Evolutionary conservation across 2,113 vertebrate species (phyloP).

Genomic region (Sander lucioperca): DNA sequence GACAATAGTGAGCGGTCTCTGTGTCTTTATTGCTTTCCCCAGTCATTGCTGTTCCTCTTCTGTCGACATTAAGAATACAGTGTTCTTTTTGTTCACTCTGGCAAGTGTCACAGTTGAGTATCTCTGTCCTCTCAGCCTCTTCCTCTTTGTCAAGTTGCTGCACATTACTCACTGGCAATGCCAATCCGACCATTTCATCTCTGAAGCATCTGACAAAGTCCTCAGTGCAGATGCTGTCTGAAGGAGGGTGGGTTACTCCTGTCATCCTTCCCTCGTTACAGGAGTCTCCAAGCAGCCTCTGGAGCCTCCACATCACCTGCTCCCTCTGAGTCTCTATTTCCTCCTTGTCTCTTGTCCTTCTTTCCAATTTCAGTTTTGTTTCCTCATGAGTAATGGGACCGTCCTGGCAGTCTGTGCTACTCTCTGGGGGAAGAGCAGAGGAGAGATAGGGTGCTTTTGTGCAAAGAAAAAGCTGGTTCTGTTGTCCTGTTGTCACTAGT

Average conservation of each 20-base stretch:
- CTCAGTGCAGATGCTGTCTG: slow-evolving; percentile 85
- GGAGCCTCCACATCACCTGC: slow-evolving; percentile 77
- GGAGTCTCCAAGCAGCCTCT: slow-evolving; percentile 70
- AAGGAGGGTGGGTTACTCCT: slow-evolving; percentile 52
- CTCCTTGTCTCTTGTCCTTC: slow-evolving; percentile 26
- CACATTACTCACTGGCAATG: slow-evolving; percentile 4
- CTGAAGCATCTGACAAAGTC: slow-evolving; percentile 83
- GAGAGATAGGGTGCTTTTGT: background rate
- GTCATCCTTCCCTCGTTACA: slow-evolving; percentile 23
- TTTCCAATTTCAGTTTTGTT: slow-evolving; percentile 8
- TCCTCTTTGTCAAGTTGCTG: slow-evolving; percentile 28
- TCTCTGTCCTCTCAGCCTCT: slow-evolving; percentile 1
- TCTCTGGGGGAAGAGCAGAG: slow-evolving; percentile 46
- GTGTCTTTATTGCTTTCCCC: background rate
- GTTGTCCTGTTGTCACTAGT: background rate
- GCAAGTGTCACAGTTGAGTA: slow-evolving; percentile 8
- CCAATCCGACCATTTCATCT: slow-evolving; percentile 78
- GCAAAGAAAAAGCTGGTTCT: background rate
- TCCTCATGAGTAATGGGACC: slow-evolving; percentile 11
- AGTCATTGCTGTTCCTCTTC: background rate
- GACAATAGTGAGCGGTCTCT: background rate
- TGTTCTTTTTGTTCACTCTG: slow-evolving; percentile 12
- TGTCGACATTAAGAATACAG: background rate
- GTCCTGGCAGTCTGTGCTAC: background rate
- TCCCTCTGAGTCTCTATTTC: slow-evolving; percentile 68